These are phyloP conservation scores for Eidolon dupreanum DNA, from an alignment of 2,797 vertebrate genomes.

Conservation along the genomic window DNA sequence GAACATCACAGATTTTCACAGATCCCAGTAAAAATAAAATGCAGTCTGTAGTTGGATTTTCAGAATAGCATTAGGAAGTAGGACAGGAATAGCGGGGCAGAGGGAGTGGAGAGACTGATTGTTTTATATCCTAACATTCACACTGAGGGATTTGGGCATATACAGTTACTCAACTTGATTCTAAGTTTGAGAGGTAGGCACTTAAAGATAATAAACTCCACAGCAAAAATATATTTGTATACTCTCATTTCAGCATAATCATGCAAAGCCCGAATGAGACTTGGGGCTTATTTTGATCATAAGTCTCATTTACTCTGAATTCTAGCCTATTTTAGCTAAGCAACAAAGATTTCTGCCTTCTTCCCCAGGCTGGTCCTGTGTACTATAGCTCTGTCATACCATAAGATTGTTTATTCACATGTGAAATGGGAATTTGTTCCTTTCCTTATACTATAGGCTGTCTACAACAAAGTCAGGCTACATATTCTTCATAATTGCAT, in stretches of 20 bases:
- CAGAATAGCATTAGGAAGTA: not conserved
- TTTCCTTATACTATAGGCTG: slow-evolving; percentile 83
- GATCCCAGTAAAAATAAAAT: slow-evolving; percentile 21
- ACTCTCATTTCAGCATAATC: not conserved
- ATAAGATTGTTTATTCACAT: slow-evolving; percentile 88
- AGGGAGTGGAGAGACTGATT: not conserved
- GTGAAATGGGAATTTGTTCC: slow-evolving; percentile 92
- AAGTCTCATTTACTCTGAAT: slow-evolving; percentile 55
- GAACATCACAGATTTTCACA: slow-evolving; percentile 47
- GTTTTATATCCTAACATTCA: slow-evolving; percentile 13
- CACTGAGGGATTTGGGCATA: not conserved
- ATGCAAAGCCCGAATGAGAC: slow-evolving; percentile 32
- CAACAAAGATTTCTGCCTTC: slow-evolving; percentile 70
- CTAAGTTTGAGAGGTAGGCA: not conserved
- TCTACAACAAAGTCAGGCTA: slow-evolving; percentile 83
- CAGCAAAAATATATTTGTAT: not conserved
- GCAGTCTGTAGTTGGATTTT: not conserved
- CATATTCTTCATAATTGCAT: slow-evolving; percentile 81
- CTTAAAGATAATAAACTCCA: not conserved
- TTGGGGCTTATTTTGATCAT: slow-evolving; percentile 50
- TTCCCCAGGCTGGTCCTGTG: slow-evolving; percentile 46
- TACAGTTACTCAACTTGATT: not conserved
- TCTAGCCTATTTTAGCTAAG: slow-evolving; percentile 65
- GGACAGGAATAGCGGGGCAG: not conserved
- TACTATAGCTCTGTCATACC: slow-evolving; percentile 86